Conservation (phyloP, 2,888 invertebrate genomes). For the Sthenelais limicola region DNA sequence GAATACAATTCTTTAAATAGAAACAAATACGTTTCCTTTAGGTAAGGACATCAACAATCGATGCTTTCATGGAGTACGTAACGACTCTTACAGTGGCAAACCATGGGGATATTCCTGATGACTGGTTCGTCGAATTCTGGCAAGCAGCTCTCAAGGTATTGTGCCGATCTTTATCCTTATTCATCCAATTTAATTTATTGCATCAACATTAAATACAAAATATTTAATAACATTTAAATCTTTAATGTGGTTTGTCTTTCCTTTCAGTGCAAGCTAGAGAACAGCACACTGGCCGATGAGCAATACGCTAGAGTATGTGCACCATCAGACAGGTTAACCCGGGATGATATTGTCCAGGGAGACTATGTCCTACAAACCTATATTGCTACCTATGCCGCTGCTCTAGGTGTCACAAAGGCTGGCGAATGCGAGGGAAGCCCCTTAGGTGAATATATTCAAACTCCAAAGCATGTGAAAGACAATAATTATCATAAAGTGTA, state of each 20-base stretch:
- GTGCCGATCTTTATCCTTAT: too few relatives aligned
- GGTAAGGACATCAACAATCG: too few relatives aligned
- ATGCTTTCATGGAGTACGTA: conserved; percentile 64
- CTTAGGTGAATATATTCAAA: not conserved
- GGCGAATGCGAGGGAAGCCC: conserved; percentile 53
- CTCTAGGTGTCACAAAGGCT: conserved; percentile 66
- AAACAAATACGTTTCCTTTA: too few relatives aligned
- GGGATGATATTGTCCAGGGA: conserved; percentile 61
- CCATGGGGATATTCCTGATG: conserved; percentile 68
- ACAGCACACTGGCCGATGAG: conserved; percentile 57
- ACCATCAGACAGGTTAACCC: conserved; percentile 35
- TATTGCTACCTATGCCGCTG: conserved; percentile 67
- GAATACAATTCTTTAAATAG: too few relatives aligned
- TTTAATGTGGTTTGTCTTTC: not conserved
- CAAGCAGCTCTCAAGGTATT: conserved; percentile 58
- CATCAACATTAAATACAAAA: too few relatives aligned
- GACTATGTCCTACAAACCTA: conserved; percentile 69
- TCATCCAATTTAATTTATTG: too few relatives aligned
- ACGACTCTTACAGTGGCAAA: conserved; percentile 62
- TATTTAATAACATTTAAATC: too few relatives aligned
- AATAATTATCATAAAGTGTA: not conserved
- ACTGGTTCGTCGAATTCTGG: conserved; percentile 73
- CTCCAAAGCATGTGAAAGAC: not conserved
- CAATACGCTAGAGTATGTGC: conserved; percentile 53
- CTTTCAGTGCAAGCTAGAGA: conserved; percentile 65